phyloP scores from a whole-genome alignment of 2,888 invertebrate species.

The Scotopteryx bipunctaria region DNA sequence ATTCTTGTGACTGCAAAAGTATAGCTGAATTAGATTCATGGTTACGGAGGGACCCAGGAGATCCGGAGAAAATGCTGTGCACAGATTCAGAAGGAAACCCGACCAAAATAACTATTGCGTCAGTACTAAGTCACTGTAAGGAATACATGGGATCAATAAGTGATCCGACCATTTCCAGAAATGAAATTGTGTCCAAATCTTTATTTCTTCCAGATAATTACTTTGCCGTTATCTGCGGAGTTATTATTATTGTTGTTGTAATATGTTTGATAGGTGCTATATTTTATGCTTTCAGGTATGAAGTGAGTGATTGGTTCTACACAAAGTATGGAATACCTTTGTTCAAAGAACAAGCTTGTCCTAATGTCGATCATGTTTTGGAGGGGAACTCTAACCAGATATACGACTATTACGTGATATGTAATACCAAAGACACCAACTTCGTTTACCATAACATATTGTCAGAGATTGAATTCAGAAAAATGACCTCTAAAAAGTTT shows the following conservation, averaged over 20 bases:
- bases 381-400: conserved; percentile 88
- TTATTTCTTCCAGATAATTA: conserved; percentile 87
- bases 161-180: conserved; percentile 73
- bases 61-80: conserved; percentile 88
- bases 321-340: conserved; percentile 90
- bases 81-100: conserved; percentile 81
- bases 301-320: conserved; percentile 91
- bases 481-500: conserved; percentile 89
- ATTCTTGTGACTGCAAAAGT: conserved; percentile 92
- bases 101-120: conserved; percentile 79
- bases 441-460: conserved; percentile 86
- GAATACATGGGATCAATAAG: conserved; percentile 82
- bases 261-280: conserved; percentile 88
- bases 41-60: conserved; percentile 86
- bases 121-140: conserved; percentile 84
- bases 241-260: conserved; percentile 87
- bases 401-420: conserved; percentile 94
- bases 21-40: conserved; percentile 87
- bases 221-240: conserved; percentile 89
- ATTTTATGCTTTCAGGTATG: conserved; percentile 89
- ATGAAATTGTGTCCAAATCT: conserved; percentile 83
- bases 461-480: conserved; percentile 87
- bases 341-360: conserved; percentile 88
- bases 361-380: conserved; percentile 83
- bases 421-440: conserved; percentile 91